phyloP scores from a whole-genome alignment of 2,888 invertebrate species.

The Macaria liturata region DNA sequence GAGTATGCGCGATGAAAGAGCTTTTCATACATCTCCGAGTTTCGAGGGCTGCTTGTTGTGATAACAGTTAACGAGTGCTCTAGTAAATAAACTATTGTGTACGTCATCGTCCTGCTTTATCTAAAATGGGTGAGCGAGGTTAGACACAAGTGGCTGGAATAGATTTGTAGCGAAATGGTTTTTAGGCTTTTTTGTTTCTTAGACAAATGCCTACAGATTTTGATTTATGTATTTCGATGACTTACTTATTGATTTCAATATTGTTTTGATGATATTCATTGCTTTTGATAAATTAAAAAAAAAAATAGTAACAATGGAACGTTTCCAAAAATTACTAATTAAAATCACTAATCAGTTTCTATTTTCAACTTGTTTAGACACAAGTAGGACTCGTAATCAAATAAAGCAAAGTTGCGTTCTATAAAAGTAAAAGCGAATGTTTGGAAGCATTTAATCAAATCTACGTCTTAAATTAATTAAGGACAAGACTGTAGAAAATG shows the following conservation, averaged over 20 bases:
- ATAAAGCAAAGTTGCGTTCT: neutral
- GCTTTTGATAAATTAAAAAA: neutral
- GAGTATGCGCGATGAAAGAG: slow-evolving; percentile 64
- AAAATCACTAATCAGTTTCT: too few species aligned
- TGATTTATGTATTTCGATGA: too few species aligned
- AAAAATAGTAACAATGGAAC: too few species aligned
- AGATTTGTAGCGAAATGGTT: neutral
- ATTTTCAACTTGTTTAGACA: too few species aligned
- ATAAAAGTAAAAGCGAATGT: too few species aligned
- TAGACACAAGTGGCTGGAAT: neutral
- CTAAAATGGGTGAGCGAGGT: slow-evolving; percentile 2
- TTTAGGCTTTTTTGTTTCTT: too few species aligned
- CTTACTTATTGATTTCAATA: too few species aligned
- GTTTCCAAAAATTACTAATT: too few species aligned
- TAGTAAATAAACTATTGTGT: slow-evolving; percentile 30
- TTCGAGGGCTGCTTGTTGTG: slow-evolving; percentile 52
- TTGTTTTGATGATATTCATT: too few species aligned
- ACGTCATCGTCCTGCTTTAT: slow-evolving; percentile 8
- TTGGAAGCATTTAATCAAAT: slow-evolving; percentile 12
- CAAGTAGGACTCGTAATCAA: neutral
- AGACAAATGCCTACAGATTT: too few species aligned
- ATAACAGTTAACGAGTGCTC: slow-evolving; percentile 59
- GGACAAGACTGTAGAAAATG: slow-evolving; percentile 22
- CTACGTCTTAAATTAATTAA: slow-evolving; percentile 20
- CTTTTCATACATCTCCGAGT: slow-evolving; percentile 56